Conservation (phyloP, 1,140 invertebrate species). For the Eurytemora carolleeae region DNA sequence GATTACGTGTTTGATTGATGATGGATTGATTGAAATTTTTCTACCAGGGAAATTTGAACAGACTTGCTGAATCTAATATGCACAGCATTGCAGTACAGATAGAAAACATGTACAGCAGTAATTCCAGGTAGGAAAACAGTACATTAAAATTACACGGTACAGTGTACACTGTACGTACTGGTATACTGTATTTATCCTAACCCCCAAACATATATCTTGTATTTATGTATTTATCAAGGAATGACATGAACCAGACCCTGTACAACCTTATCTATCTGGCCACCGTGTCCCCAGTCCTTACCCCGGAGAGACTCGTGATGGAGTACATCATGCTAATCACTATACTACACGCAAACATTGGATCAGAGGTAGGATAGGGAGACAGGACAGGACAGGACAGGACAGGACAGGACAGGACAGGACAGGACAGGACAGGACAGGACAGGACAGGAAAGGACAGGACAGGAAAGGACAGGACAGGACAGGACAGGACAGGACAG, state of each 20-base stretch:
- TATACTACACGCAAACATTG: slow-evolving; percentile 71
- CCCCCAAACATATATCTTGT: too few relatives aligned
- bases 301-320: slow-evolving; percentile 54
- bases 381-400: not conserved
- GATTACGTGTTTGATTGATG: too few relatives aligned
- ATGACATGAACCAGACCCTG: slow-evolving; percentile 59
- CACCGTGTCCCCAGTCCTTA: slow-evolving; percentile 32
- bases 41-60: slow-evolving; percentile 71
- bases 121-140: too few relatives aligned
- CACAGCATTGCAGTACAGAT: slow-evolving; percentile 50
- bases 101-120: slow-evolving; percentile 38
- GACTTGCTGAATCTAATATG: slow-evolving; percentile 68
- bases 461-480: slow-evolving; percentile 9
- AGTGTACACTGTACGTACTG: too few relatives aligned
- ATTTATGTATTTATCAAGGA: too few relatives aligned
- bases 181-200: too few relatives aligned
- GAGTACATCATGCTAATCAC: slow-evolving; percentile 64
- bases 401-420: slow-evolving; percentile 7
- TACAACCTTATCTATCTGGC: slow-evolving; percentile 28
- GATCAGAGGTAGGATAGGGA: slow-evolving; percentile 61
- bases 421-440: slow-evolving; percentile 10
- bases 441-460: slow-evolving; percentile 12
- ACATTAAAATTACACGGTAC: too few relatives aligned
- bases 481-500: slow-evolving; percentile 4
- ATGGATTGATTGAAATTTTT: too few relatives aligned